Percentiles rank a stretch among this genome's conserved stretches.
phyloP scores from a whole-genome alignment of 2,113 vertebrate genomes.

The Ptychochromis oligacanthus region DNA sequence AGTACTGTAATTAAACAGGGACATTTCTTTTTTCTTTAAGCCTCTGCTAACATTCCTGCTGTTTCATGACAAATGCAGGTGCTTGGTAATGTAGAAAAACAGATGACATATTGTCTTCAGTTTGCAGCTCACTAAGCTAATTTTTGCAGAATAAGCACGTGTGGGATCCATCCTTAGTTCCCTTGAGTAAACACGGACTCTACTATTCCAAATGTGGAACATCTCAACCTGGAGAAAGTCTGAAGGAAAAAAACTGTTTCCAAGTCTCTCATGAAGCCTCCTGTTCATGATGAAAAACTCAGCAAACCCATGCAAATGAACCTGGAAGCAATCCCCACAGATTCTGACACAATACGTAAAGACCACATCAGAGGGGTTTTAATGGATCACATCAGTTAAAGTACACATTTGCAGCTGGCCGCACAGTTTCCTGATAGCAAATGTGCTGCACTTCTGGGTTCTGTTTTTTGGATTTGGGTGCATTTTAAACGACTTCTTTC shows the following conservation, averaged over 20 bases:
- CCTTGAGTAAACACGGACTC: slow-evolving; percentile 9
- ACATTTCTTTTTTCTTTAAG: neutral
- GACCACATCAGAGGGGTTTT: slow-evolving; percentile 60
- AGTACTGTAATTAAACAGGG: neutral
- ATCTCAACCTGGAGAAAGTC: slow-evolving; percentile 19
- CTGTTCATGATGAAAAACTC: slow-evolving; percentile 18
- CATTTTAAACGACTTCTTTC: slow-evolving; percentile 36
- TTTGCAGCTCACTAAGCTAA: neutral
- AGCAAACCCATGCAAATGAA: slow-evolving; percentile 45
- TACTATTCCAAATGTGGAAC: slow-evolving; percentile 8
- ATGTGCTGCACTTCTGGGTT: slow-evolving; percentile 10
- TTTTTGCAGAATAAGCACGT: slow-evolving; percentile 25
- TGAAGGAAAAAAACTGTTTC: slow-evolving; percentile 3
- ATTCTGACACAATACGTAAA: slow-evolving; percentile 48
- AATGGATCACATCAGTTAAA: slow-evolving; percentile 61
- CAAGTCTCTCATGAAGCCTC: slow-evolving; percentile 5
- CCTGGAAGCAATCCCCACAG: slow-evolving; percentile 67
- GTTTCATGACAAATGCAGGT: slow-evolving; percentile 7
- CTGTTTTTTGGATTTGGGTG: slow-evolving; percentile 25
- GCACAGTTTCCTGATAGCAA: slow-evolving; percentile 37
- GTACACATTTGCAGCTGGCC: slow-evolving; percentile 40
- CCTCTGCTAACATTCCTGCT: neutral
- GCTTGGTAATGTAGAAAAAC: neutral
- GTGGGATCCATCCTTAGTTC: slow-evolving; percentile 17
- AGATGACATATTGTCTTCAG: neutral